Conservation (phyloP, 2,797 vertebrate genomes). For the Neopelma chrysocephalum region DNA sequence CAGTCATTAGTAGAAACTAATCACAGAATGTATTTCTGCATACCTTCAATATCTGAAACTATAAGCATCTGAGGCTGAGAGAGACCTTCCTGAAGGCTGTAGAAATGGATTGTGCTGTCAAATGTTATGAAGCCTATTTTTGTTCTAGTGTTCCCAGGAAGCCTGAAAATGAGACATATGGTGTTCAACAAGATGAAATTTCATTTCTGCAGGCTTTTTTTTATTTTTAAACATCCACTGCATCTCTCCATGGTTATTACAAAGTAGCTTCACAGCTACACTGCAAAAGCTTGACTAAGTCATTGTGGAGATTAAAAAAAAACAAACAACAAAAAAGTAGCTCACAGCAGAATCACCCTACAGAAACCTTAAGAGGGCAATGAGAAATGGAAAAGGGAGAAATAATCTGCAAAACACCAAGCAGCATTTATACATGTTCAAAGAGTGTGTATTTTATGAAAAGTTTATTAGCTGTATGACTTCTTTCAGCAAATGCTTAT, state of each 20-base stretch:
- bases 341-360: not conserved
- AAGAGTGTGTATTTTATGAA: not conserved
- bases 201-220: not conserved
- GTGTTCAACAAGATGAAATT: constrained; percentile 50
- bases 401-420: not conserved
- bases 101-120: constrained; percentile 98
- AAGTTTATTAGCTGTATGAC: not conserved
- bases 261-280: not conserved
- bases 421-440: not conserved
- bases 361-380: not conserved
- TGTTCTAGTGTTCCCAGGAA: constrained; percentile 95
- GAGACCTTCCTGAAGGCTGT: constrained; percentile 96
- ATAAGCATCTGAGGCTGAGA: constrained; percentile 98
- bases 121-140: constrained; percentile 97
- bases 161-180: constrained; percentile 80
- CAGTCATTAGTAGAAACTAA: constrained; percentile 7
- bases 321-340: not conserved
- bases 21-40: constrained; percentile 33
- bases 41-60: constrained; percentile 96
- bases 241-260: not conserved
- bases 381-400: not conserved
- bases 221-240: not conserved
- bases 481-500: not conserved
- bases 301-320: not conserved
- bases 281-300: not conserved